Evolutionary conservation across 2,797 vertebrate species (phyloP), one percentile per base, ranked within the genome.

Genomic region (Molothrus ater): DNA sequence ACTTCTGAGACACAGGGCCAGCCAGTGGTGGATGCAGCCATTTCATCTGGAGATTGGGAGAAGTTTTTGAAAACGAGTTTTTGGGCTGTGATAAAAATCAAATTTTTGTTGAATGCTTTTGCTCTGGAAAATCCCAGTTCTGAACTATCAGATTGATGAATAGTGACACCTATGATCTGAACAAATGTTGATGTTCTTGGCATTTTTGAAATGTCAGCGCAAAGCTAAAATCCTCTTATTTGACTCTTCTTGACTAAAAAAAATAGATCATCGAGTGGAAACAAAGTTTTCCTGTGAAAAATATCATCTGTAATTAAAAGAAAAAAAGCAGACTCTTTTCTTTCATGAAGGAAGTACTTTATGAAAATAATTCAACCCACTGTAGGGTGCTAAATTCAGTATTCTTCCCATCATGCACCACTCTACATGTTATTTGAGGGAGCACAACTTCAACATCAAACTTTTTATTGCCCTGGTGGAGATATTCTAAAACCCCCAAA

Each of bases 171-270:
- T 85, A 78, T 95, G 74, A 95, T 95, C 86, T 86, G 93, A 95
- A 95, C 90, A 95, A 94, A 95, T 80, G 88, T 29, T 94, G 94
- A 95, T 95, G 71, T 93, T 90, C 60, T 80, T 95, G 93, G 94
- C 90, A 95, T 95, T 97, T 96, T 74, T 93, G 69, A 96, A 97
- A 97, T 95, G 96, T 95, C 90, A 93, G 26, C 47, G 65, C 40
- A 69, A 93, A 95, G 71, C 74, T 84, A 76, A 94, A 92, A 87
- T 86, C 53, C 48, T 93, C 88, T 91, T 84, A 89, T 61, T 91
- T 94, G 79, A 80, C 81, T 84, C 60, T 59, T 71, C 60, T 70
- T 29, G 16, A 40, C 60, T 42, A 38, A 84, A 92, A 91, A 74
- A 47, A 59, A 68, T 54, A 66, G 11, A 80, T 86, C 54, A 80